phyloP scores from a whole-genome alignment of 2,113 vertebrate genomes.

The Podarcis raffonei region DNA sequence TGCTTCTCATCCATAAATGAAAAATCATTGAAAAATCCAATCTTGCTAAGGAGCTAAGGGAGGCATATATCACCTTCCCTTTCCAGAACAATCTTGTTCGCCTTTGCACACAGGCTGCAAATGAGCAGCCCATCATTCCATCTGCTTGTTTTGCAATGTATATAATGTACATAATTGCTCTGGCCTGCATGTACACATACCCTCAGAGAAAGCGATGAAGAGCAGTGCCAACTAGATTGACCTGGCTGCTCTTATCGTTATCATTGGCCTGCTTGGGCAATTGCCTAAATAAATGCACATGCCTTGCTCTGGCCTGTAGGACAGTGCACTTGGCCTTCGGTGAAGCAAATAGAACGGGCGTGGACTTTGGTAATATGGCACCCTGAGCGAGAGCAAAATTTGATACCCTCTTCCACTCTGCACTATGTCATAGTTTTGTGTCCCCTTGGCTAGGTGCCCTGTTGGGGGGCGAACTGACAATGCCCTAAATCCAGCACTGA shows the following conservation, averaged over 20 bases:
- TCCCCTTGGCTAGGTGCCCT: no score
- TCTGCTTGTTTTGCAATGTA: neutral
- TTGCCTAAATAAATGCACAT: fast-evolving
- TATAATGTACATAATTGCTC: fast-evolving
- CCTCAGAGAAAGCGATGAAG: neutral
- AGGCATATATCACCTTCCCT: neutral
- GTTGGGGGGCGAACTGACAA: no score
- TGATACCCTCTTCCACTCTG: no score
- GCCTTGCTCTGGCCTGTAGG: neutral
- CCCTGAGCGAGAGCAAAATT: no score
- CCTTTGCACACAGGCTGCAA: neutral
- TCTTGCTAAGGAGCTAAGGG: neutral
- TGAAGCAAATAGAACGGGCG: neutral
- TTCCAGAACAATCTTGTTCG: neutral
- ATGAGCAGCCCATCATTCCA: fast-evolving
- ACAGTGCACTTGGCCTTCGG: fast-evolving
- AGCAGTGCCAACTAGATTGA: neutral
- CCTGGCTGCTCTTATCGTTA: neutral
- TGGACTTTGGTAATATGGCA: no score
- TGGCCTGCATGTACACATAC: fast-evolving
- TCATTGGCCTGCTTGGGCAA: fast-evolving
- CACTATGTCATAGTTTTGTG: no score
- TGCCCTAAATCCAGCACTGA: no score
- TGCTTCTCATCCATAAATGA: neutral
- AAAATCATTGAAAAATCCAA: neutral